These are phyloP conservation scores for Amphiduros pacificus DNA, from an alignment of 2,888 invertebrate species.

Conservation along the genomic window DNA sequence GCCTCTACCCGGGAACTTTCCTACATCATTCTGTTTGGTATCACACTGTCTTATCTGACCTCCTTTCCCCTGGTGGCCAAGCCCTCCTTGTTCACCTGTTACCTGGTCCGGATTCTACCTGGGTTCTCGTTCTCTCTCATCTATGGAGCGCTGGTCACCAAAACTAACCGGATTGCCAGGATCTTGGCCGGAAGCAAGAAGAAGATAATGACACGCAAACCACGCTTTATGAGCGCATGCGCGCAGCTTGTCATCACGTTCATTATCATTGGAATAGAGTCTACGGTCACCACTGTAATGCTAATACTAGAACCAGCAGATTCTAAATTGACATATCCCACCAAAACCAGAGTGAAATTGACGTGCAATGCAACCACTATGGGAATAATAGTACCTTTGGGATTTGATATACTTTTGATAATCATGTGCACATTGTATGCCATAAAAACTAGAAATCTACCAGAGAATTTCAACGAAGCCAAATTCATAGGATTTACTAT, in stretches of 20 bases:
- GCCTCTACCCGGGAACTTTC: constrained; percentile 78
- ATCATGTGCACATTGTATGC: constrained; percentile 92
- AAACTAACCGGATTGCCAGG: constrained; percentile 94
- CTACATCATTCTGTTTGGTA: constrained; percentile 76
- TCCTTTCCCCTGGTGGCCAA: constrained; percentile 87
- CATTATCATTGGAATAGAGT: constrained; percentile 85
- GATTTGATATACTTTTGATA: constrained; percentile 73
- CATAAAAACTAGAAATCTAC: constrained; percentile 77
- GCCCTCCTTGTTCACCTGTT: constrained; percentile 77
- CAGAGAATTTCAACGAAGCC: constrained; percentile 91
- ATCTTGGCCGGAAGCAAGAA: constrained; percentile 97
- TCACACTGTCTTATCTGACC: constrained; percentile 60
- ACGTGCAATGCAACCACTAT: constrained; percentile 69
- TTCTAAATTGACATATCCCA: constrained; percentile 60
- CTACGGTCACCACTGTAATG: constrained; percentile 69
- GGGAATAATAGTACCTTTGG: constrained; percentile 76
- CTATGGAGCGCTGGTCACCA: constrained; percentile 93
- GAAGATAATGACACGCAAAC: constrained; percentile 84
- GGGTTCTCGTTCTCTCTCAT: constrained; percentile 96
- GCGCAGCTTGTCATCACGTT: constrained; percentile 74
- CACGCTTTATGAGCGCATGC: constrained; percentile 75
- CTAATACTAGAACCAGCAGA: constrained; percentile 67
- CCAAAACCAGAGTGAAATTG: constrained; percentile 64
- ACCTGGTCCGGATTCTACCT: constrained; percentile 87
- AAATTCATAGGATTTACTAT: constrained; percentile 88